A percentile compares a stretch with the other conserved stretches of the same genome.
Evolutionary conservation across 2,888 invertebrate species (phyloP).

Genomic region (Drosophila histrio): DNA sequence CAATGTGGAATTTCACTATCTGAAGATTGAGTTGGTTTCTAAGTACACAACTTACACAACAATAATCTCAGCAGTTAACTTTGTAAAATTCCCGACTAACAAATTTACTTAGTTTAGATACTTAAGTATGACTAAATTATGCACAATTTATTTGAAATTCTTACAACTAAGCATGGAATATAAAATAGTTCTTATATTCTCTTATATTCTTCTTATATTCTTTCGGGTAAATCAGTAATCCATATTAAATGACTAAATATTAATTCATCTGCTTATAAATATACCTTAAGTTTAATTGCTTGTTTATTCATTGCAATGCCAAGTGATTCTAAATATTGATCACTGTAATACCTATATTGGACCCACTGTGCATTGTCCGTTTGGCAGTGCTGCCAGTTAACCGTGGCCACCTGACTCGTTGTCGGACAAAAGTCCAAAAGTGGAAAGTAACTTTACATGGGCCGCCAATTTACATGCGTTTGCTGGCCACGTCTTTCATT

Average conservation of each 20-base stretch:
- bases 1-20: too few species aligned
- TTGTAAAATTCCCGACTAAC: too few species aligned
- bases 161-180: not conserved
- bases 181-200: not conserved
- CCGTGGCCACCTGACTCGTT: slow-evolving; percentile 61
- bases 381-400: slow-evolving; percentile 41
- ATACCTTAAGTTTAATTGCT: not conserved
- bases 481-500: slow-evolving; percentile 50
- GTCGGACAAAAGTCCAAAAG: slow-evolving; percentile 53
- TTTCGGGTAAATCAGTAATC: too few species aligned
- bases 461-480: slow-evolving; percentile 67
- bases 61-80: too few species aligned
- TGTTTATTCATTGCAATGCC: not conserved
- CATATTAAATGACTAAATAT: not conserved
- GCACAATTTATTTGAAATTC: not conserved
- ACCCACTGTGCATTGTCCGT: slow-evolving; percentile 45
- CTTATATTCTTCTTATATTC: too few species aligned
- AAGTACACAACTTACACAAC: too few species aligned
- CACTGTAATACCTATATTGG: not conserved
- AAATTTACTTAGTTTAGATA: too few species aligned
- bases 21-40: too few species aligned
- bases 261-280: not conserved
- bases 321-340: not conserved
- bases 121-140: too few species aligned
- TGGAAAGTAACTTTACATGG: slow-evolving; percentile 70